Percentiles rank a stretch among this genome's conserved stretches.
These are phyloP conservation scores for Hydropsyche tenuis DNA, from an alignment of 1,140 invertebrate genomes.

Conservation along the genomic window DNA sequence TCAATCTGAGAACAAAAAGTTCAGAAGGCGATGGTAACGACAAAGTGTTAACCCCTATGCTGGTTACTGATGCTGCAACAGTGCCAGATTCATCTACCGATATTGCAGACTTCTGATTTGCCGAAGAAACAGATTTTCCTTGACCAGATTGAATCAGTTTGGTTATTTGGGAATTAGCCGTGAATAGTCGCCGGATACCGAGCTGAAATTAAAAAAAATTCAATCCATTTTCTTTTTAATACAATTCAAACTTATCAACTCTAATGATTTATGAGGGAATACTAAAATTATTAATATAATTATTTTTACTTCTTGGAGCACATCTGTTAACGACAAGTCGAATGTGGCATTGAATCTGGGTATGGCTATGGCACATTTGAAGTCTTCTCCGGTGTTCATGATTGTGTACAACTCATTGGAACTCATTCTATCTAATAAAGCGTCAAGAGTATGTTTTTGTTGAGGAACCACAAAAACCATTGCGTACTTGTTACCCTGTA, in stretches of 20 bases:
- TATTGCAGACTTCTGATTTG: conserved; percentile 74
- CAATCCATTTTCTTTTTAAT: no score
- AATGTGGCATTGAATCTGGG: conserved; percentile 72
- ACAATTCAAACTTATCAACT: no score
- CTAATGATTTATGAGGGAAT: no score
- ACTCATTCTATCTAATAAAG: conserved; percentile 57
- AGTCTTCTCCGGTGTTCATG: conserved; percentile 56
- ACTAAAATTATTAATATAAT: no score
- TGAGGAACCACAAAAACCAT: conserved; percentile 68
- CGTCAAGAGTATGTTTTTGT: conserved; percentile 52
- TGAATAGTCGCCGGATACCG: conserved; percentile 70
- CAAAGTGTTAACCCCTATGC: conserved; percentile 65
- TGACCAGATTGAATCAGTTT: conserved; percentile 9
- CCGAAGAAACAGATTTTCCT: conserved; percentile 62
- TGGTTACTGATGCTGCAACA: conserved; percentile 71
- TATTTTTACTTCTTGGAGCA: conserved; percentile 53
- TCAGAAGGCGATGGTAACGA: conserved; percentile 60
- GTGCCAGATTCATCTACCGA: conserved; percentile 77
- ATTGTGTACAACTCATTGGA: conserved; percentile 61
- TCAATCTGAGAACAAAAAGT: conserved; percentile 61
- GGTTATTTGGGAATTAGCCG: conserved; percentile 64
- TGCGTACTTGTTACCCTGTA: conserved; percentile 64
- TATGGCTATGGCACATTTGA: conserved; percentile 65
- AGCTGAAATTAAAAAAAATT: conserved; percentile 65
- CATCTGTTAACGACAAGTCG: conserved; percentile 62